phyloP scores from a whole-genome alignment of 92 coral and sea anemone genomes.

The Zoanthus sociatus region DNA sequence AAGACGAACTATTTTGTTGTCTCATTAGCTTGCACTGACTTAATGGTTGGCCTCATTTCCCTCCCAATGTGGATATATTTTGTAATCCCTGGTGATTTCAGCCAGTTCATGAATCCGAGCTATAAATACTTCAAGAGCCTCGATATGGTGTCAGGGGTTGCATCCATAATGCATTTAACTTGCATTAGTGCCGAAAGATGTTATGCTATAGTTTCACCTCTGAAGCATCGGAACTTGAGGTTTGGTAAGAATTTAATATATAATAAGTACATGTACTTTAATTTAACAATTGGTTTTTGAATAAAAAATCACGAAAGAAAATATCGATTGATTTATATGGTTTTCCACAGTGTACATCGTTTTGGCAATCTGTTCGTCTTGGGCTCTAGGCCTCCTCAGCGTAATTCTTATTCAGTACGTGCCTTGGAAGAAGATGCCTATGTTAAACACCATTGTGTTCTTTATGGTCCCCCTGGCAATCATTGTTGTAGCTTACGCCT shows the following conservation, averaged over 20 bases:
- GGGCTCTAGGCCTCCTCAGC: constrained; percentile 69
- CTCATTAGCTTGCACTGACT: constrained; percentile 85
- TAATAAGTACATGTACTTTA: too few relatives aligned
- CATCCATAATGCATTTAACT: constrained; percentile 91
- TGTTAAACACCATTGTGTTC: constrained; percentile 64
- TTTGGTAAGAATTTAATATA: constrained; percentile 64
- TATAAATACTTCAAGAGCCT: constrained; percentile 56
- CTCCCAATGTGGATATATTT: constrained; percentile 86
- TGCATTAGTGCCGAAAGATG: constrained; percentile 96
- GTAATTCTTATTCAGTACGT: constrained; percentile 57
- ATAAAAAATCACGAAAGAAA: too few relatives aligned
- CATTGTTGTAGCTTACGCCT: constrained; percentile 72
- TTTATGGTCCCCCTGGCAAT: constrained; percentile 71
- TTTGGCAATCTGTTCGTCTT: constrained; percentile 72
- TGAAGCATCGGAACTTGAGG: constrained; percentile 77
- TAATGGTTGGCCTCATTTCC: constrained; percentile 82
- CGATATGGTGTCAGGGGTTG: constrained; percentile 88
- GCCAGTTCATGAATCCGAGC: constrained; percentile 24
- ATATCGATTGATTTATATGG: too few relatives aligned
- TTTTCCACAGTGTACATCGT: constrained; percentile 58
- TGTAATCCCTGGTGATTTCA: constrained; percentile 61
- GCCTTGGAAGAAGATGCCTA: constrained; percentile 56
- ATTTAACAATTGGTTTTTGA: too few relatives aligned
- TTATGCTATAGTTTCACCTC: constrained; percentile 91
- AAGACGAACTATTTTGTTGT: constrained; percentile 91